A percentile compares a stretch with the other conserved stretches of the same genome.
Conservation (phyloP, 2,797 vertebrate genomes). For the Eidolon dupreanum region DNA sequence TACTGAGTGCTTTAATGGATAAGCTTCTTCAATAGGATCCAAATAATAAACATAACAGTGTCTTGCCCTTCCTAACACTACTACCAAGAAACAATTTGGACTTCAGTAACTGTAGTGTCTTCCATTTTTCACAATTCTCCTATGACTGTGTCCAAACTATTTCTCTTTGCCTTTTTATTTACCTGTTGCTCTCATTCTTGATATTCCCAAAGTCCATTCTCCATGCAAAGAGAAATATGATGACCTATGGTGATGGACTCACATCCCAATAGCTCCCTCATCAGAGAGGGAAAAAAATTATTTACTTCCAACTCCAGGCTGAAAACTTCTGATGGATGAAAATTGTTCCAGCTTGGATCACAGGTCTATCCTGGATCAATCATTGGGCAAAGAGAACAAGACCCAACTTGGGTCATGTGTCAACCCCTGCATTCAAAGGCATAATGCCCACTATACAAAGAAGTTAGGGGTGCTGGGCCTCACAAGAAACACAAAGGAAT, state of each 20-base stretch:
- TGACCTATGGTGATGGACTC: background rate
- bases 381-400: background rate
- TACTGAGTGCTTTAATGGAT: background rate
- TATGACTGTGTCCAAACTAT: background rate
- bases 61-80: background rate
- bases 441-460: background rate
- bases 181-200: background rate
- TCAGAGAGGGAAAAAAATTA: background rate
- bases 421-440: background rate
- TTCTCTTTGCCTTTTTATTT: background rate
- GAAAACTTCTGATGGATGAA: conserved; percentile 11
- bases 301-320: background rate
- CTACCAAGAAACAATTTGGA: background rate
- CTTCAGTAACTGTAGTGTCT: background rate
- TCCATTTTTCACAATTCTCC: background rate
- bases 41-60: background rate
- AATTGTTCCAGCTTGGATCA: background rate
- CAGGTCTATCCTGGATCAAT: background rate
- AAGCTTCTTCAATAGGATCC: background rate
- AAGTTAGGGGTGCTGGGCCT: background rate
- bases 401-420: background rate
- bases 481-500: conserved; percentile 23
- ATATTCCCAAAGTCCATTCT: background rate
- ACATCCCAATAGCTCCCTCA: background rate
- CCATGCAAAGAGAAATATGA: background rate